Percentiles rank a stretch among this genome's conserved stretches.
These are phyloP conservation scores for Caretta caretta DNA, from an alignment of 2,113 vertebrate species.

Conservation along the genomic window DNA sequence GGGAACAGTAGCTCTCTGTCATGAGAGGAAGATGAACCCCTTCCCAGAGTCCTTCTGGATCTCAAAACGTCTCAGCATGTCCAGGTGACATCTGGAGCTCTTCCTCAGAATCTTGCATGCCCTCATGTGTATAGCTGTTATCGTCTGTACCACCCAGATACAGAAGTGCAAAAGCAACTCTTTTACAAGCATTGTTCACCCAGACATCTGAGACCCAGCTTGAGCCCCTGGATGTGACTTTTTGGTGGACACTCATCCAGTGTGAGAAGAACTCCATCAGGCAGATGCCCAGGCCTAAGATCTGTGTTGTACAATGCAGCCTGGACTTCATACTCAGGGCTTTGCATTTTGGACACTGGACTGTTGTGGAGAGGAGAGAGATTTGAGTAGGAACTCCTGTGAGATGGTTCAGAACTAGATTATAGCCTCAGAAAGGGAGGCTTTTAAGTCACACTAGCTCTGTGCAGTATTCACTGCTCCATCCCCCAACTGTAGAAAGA, in stretches of 20 bases:
- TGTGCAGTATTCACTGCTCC: constrained; percentile 2
- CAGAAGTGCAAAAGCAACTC: not conserved
- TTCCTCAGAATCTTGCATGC: not conserved
- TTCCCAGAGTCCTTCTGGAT: not conserved
- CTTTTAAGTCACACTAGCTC: not conserved
- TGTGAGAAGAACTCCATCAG: not conserved
- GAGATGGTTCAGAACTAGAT: not conserved
- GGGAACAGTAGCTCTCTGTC: not conserved
- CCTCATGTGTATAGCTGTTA: not conserved
- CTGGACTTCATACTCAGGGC: not conserved
- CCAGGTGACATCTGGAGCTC: fast-evolving
- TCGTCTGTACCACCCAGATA: not conserved
- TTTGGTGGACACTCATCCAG: not conserved
- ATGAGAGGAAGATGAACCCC: not conserved
- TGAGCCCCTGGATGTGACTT: not conserved
- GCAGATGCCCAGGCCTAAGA: not conserved
- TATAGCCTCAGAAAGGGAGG: fast-evolving
- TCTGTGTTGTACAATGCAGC: not conserved
- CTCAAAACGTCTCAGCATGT: not conserved
- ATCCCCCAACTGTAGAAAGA: not conserved
- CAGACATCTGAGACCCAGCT: not conserved
- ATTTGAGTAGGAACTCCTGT: not conserved
- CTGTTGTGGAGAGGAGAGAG: not conserved
- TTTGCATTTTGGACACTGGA: not conserved
- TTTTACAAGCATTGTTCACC: fast-evolving